Evolutionary conservation across 1,140 invertebrate species (phyloP), one percentile per base, ranked within the genome.

Genomic region (Vanessa atalanta): DNA sequence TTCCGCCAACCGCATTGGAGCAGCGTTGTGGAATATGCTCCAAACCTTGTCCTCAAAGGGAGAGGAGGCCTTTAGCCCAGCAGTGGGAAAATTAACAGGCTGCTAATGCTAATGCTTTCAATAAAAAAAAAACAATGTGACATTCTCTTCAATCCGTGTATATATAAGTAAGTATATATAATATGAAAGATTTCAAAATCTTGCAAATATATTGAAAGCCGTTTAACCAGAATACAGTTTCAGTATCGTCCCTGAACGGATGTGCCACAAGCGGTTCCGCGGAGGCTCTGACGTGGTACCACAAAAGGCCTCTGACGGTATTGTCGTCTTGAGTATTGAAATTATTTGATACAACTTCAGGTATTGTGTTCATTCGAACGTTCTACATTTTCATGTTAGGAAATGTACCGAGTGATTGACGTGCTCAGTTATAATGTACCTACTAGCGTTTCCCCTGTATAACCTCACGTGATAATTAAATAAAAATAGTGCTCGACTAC

Each of bases 271-370:
- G 2, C 14, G 47, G 16, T n/a, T 3, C n/a, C 14, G 20, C 47
- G 26, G 9, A 37, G 48, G 31, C 50, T 26, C 31, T 16, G 65
- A 16, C 50, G 16, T 55, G 48, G n/a, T 31, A 14, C 31, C 26
- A 67, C 65, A 67, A 66, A 65, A 66, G 65, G 51, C 51, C 23
- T 14, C 26, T n/a, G 48, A 3, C n/a, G 2, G 26, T 26, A 67
- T 67, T 67, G 65, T 67, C 53, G 65, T 67, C 53, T 67, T 67
- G 65, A 67, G 50, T 67, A 67, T 67, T 67, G 65, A 67, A 67
- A 67, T 67, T 67, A 67, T 67, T 67, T 67, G 65, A 67, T 67
- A 55, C 48, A 51, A 26, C 55, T 53, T 16, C 55, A 60, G 55
- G 20, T 60, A 60, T 60, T 60, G 55, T 60, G 55, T 60, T 14